A percentile compares a stretch with the other conserved stretches of the same genome.
Conservation (phyloP, 2,113 vertebrate genomes). For the Fulmarus glacialis region DNA sequence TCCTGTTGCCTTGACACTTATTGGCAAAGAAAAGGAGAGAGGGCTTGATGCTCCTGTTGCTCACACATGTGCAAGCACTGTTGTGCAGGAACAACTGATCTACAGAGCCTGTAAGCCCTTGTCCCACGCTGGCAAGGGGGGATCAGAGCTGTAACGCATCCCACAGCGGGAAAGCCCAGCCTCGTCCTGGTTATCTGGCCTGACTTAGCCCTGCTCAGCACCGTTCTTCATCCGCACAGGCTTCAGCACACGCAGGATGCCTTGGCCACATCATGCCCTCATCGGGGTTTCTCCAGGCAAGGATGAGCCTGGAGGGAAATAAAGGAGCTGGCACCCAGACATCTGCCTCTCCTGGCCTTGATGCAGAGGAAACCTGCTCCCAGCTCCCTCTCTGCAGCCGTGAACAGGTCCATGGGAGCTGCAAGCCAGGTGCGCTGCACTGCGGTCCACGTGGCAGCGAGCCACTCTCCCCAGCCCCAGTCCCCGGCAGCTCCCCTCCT, state of each 20-base stretch:
- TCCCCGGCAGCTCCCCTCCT: fast-evolving
- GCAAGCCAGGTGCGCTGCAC: neutral
- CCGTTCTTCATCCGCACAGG: fast-evolving
- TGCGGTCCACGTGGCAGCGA: neutral
- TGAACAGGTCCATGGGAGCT: neutral
- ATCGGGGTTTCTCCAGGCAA: fast-evolving
- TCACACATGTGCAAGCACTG: neutral
- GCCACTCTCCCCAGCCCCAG: neutral
- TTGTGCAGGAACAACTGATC: neutral
- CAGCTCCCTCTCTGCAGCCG: neutral
- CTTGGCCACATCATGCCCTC: fast-evolving
- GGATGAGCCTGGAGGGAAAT: neutral
- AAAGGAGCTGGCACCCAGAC: neutral
- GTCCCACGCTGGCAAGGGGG: fast-evolving
- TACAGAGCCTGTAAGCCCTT: neutral
- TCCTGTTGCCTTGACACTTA: constrained; percentile 36
- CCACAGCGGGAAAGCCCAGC: neutral
- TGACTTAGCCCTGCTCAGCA: neutral
- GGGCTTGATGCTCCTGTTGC: neutral
- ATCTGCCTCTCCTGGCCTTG: neutral
- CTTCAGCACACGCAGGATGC: neutral
- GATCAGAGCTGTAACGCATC: neutral
- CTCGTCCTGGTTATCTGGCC: neutral
- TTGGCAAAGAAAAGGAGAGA: neutral
- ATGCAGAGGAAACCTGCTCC: neutral